Conservation (phyloP, 2,888 invertebrate genomes). For the Pandemis cinnamomeana region DNA sequence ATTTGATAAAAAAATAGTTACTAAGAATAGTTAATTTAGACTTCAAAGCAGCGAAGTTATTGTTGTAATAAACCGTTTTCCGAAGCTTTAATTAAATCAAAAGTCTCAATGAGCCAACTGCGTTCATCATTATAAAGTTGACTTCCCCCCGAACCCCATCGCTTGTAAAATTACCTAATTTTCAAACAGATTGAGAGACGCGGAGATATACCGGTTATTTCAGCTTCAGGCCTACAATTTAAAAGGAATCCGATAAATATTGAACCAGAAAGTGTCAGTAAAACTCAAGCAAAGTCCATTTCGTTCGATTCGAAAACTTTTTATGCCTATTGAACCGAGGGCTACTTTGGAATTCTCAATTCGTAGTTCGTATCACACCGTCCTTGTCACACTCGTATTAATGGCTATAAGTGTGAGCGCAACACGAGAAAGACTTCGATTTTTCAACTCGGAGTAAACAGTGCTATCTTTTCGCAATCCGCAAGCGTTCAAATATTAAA, state of each 20-base stretch:
- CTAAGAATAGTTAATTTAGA: no score
- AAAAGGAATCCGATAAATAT: not conserved
- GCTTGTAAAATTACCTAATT: not conserved
- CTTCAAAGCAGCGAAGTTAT: not conserved
- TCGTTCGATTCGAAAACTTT: slow-evolving; percentile 16
- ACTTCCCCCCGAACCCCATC: not conserved
- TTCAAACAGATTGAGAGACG: not conserved
- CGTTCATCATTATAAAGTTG: not conserved
- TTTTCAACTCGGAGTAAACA: no score
- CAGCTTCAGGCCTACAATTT: not conserved
- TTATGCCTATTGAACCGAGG: not conserved
- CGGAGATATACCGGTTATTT: not conserved
- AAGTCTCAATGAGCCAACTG: not conserved
- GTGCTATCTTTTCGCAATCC: not conserved
- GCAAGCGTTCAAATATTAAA: slow-evolving; percentile 14
- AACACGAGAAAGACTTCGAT: no score
- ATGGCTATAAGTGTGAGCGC: no score
- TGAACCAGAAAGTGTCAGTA: not conserved
- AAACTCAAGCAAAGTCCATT: slow-evolving; percentile 6
- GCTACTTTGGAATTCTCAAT: no score
- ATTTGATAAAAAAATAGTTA: no score
- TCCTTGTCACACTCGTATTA: no score
- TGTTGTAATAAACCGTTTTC: not conserved
- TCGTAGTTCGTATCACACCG: no score
- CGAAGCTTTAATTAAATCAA: not conserved